Percentiles rank a stretch among this genome's conserved stretches.
Evolutionary conservation across 1,140 invertebrate genomes (phyloP).

Genomic region (Nasonia giraulti): DNA sequence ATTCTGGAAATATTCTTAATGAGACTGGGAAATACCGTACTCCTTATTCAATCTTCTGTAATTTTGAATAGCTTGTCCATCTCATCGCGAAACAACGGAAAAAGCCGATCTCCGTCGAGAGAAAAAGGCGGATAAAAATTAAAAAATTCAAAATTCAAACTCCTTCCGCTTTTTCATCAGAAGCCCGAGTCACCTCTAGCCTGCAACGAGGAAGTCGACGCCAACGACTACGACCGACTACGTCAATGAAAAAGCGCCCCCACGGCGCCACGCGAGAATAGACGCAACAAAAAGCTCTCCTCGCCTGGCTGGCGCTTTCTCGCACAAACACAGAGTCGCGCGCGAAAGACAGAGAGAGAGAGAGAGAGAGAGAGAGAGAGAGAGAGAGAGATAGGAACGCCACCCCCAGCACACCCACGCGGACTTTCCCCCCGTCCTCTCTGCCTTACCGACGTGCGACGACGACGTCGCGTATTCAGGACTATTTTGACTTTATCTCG

Average conservation of each 20-base stretch:
- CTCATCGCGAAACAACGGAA: no score
- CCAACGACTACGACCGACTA: constrained; percentile 45
- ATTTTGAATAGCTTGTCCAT: no score
- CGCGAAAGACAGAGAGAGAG: constrained; percentile 43
- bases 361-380: not conserved
- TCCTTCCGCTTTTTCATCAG: not conserved
- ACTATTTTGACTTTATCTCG: constrained; percentile 36
- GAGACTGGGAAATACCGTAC: no score
- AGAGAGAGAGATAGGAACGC: constrained; percentile 48
- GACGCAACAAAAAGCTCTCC: constrained; percentile 61
- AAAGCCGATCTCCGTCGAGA: no score
- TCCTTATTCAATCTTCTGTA: no score
- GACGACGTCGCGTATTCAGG: constrained; percentile 28
- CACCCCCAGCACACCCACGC: not conserved
- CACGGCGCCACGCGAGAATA: constrained; percentile 59
- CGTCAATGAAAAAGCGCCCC: constrained; percentile 61
- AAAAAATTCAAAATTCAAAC: no score
- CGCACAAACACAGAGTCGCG: constrained; percentile 32
- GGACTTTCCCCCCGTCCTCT: constrained; percentile 29
- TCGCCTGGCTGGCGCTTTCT: constrained; percentile 55
- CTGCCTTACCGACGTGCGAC: constrained; percentile 57
- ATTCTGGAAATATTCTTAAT: no score
- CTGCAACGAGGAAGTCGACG: not conserved
- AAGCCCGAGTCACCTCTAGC: not conserved
- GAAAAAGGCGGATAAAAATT: no score